phyloP scores from a whole-genome alignment of 2,888 invertebrate genomes.

The Mycogona germanica region DNA sequence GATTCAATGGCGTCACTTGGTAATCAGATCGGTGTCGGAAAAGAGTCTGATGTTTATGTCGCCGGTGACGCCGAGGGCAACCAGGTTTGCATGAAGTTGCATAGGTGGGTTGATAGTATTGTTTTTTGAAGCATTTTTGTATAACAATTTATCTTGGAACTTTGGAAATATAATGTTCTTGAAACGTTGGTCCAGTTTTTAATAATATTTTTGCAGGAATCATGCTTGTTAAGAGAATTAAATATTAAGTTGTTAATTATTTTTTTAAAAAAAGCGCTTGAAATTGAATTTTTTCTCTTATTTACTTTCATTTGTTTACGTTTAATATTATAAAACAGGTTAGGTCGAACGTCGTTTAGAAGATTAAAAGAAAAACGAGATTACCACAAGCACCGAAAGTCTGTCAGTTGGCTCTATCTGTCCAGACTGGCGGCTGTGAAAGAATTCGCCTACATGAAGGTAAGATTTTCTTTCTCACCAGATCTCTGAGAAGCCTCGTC shows the following conservation, averaged over 20 bases:
- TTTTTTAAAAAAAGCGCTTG: no score
- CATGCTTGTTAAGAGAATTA: no score
- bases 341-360: conserved; percentile 92
- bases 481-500: no score
- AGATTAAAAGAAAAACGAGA: conserved; percentile 93
- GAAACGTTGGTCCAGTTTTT: no score
- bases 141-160: neutral
- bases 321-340: no score
- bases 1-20: conserved; percentile 76
- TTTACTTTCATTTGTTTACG: no score
- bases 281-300: no score
- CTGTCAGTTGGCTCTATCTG: conserved; percentile 89
- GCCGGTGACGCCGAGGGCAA: conserved; percentile 67
- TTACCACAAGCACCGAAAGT: conserved; percentile 83
- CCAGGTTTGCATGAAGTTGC: conserved; percentile 79
- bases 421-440: conserved; percentile 93
- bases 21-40: conserved; percentile 97
- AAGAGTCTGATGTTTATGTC: conserved; percentile 93
- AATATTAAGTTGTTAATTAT: neutral
- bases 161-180: no score
- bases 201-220: no score
- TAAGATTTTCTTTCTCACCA: conserved; percentile 22
- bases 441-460: conserved; percentile 94
- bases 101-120: conserved; percentile 49
- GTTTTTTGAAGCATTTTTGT: neutral